Conservation (phyloP, 2,888 invertebrate genomes). For the Eretmocerus hayati region DNA sequence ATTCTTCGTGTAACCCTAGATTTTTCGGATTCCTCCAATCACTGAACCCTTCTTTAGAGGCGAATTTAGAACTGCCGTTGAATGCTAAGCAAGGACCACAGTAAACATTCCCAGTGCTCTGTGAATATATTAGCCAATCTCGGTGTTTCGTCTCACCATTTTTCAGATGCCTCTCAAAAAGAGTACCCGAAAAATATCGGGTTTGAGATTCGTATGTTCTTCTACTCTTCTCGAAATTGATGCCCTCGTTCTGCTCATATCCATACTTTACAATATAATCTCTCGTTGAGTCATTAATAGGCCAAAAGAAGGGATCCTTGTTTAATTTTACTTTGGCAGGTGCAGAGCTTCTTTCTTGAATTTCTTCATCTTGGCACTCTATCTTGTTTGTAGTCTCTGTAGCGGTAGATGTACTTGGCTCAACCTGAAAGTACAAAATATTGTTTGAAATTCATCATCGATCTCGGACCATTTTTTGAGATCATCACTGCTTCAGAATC, state of each 20-base stretch:
- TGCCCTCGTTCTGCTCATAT: constrained; percentile 19
- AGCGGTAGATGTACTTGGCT: too few species aligned
- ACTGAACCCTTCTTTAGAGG: constrained; percentile 17
- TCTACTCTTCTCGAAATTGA: constrained; percentile 19
- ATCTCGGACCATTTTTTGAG: too few species aligned
- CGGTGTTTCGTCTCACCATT: constrained; percentile 22
- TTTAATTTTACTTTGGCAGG: not conserved
- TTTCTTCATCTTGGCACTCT: too few species aligned
- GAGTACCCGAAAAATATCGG: constrained; percentile 16
- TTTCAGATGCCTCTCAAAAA: constrained; percentile 12
- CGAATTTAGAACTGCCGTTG: constrained; percentile 19
- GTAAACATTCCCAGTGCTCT: constrained; percentile 18
- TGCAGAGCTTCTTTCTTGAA: not conserved
- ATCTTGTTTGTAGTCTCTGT: too few species aligned
- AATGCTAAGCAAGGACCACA: constrained; percentile 21
- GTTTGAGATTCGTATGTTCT: constrained; percentile 13
- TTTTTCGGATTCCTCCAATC: constrained; percentile 22
- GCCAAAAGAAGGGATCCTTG: constrained; percentile 19
- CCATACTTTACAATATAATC: constrained; percentile 20
- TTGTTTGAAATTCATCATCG: too few species aligned
- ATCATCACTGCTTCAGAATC: too few species aligned
- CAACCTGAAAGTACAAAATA: too few species aligned
- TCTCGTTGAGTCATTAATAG: constrained; percentile 17
- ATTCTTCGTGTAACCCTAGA: constrained; percentile 18
- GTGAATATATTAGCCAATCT: constrained; percentile 20